Base-by-base conservation (phyloP, 35 echinoderm and acorn worm genomes). In the Lytechinus variegatus region DNA sequence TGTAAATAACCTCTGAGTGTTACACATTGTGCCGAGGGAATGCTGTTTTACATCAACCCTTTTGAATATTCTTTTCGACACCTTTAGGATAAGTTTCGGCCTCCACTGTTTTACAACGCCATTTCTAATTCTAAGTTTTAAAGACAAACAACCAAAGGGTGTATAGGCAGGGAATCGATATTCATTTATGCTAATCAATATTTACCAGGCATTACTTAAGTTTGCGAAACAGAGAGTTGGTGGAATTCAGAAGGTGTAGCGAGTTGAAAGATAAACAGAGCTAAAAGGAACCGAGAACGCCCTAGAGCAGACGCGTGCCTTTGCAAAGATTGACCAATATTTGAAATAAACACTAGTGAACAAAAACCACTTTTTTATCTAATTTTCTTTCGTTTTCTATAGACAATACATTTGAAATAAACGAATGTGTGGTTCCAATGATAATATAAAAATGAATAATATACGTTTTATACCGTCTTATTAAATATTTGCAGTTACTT, bases 271-370 rank as follows among this genome's bases (percentile, higher is more conserved):
- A 79, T 16, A 79, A 79, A 79, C 66, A 79, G n/a, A 79, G 66
- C 66, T 79, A 79, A 79, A 79, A 79, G 66, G 66, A 79, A 79
- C 66, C 21, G 16, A 79, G 21, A 79, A 14, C 66, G 66, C 66
- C 66, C 16, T 44, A 79, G n/a, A 79, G 19, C 66, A 16, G 66
- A 79, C 14, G 19, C 19, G 66, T 79, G 66, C n/a, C 16, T 79
- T 79, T 19, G 66, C 66, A 79, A 79, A 79, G 66, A 79, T n/a
- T 79, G 66, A 79, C 66, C 66, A 79, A 79, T 79, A 79, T 79
- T 79, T 79, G 66, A 79, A 6, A 79, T 79, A 5, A 79, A 79
- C 66, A 16, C 19, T 79, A 16, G 66, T n/a, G 66, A 16, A 79
- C 19, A 3, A 24, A 79, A 24, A 79, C 66, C 66, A n/a, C 66